These are phyloP conservation scores for Rhagonycha fulva DNA, from an alignment of 2,888 invertebrate species.

Conservation along the genomic window DNA sequence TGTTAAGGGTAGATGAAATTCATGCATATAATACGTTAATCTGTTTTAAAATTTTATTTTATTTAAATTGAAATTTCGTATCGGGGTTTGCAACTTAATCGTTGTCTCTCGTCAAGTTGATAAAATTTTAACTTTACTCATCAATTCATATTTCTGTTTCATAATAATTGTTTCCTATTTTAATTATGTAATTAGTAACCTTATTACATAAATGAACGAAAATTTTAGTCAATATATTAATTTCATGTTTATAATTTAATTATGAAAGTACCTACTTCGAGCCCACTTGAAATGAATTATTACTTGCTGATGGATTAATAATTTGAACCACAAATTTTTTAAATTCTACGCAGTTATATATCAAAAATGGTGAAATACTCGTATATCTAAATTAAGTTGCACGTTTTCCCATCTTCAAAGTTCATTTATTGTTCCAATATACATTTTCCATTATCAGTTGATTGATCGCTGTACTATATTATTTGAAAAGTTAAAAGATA, in stretches of 20 bases:
- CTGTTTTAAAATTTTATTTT: not conserved
- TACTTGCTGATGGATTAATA: not conserved
- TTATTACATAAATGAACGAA: too few relatives aligned
- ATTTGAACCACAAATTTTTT: not conserved
- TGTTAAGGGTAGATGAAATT: slow-evolving; percentile 11
- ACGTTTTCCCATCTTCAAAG: not conserved
- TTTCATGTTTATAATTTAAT: too few relatives aligned
- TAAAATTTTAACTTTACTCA: too few relatives aligned
- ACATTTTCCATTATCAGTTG: slow-evolving; percentile 5
- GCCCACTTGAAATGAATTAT: too few relatives aligned
- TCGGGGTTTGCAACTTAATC: too few relatives aligned
- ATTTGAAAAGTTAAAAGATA: slow-evolving; percentile 12
- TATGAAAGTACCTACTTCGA: too few relatives aligned
- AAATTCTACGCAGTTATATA: not conserved
- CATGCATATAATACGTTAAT: not conserved
- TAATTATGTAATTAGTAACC: too few relatives aligned
- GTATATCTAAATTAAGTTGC: not conserved
- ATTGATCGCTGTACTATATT: slow-evolving; percentile 10
- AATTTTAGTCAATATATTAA: too few relatives aligned
- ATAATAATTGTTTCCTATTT: too few relatives aligned
- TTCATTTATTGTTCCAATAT: not conserved
- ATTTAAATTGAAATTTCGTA: not conserved
- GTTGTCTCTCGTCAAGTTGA: too few relatives aligned
- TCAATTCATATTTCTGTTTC: too few relatives aligned
- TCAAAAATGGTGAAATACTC: not conserved